Base-by-base conservation (phyloP, 1,140 invertebrate species). In the Orius insidiosus region DNA sequence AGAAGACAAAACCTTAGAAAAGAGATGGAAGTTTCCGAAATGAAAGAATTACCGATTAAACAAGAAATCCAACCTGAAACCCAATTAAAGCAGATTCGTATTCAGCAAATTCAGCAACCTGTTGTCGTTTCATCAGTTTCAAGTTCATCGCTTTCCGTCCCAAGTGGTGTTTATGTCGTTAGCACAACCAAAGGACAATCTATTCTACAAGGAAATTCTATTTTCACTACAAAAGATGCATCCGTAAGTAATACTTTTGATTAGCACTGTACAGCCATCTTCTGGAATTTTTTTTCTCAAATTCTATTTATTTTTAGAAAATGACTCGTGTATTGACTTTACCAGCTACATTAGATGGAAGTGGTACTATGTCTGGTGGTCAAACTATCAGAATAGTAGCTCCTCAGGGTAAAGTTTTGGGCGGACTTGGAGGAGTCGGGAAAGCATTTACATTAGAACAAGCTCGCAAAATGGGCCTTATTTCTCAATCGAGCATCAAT, bases 371-470 rank as follows among this genome's bases (percentile, higher is more conserved):
- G 11, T 2, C 14, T 36, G n/a, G 37, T 13, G 34, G 33, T 1
- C 48, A 49, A 19, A 50, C 49, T 9, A 46, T 50, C 10, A 41
- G 49, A 37, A 46, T 50, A n/a, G 39, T 50, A 1, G 38, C 45
- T 30, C 38, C 49, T 24, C 31, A 31, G n/a, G 49, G 49, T 24
- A 37, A 35, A 11, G 16, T 37, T 13, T 10, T 16, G 10, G 14
- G 18, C 4, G 38, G 9, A 11, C 3, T 13, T 8, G 9, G 24
- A 24, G 24, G 24, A 24, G 24, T 24, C 7, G 24, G 24, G 24
- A 83, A 80, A 67, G 69, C 76, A 9, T 74, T 80, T 37, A 80
- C 74, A 7, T 62, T 80, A 38, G 71, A 72, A 47, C 76, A 79
- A 59, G 74, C 74, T 9, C 72, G 76, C 54, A 72, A 76, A 60